phyloP scores from a whole-genome alignment of 2,113 vertebrate species.

The Clupea harengus region DNA sequence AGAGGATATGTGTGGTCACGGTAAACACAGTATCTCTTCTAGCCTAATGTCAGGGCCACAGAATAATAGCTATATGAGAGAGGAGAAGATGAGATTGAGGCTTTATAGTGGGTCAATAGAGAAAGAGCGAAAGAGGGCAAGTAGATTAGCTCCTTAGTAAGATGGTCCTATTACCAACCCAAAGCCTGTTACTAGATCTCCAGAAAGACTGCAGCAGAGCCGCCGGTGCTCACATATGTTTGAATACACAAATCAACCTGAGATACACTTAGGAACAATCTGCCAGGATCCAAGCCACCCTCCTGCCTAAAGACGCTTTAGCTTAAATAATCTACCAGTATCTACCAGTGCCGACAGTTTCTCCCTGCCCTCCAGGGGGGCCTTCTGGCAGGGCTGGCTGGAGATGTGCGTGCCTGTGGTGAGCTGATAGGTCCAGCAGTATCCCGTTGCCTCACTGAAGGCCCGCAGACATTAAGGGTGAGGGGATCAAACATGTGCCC shows the following conservation, averaged over 20 bases:
- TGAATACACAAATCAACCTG: not conserved
- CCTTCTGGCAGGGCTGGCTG: too few relatives aligned
- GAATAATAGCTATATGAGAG: not conserved
- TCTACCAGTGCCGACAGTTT: not conserved
- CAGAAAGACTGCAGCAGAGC: not conserved
- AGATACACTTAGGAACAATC: not conserved
- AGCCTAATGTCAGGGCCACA: too few relatives aligned
- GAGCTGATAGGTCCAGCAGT: not conserved
- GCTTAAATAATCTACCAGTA: not conserved
- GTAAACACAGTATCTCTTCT: too few relatives aligned
- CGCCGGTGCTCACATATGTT: not conserved
- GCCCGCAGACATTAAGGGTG: not conserved
- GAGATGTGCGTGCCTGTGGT: too few relatives aligned
- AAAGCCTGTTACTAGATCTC: not conserved
- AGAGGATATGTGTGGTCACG: too few relatives aligned
- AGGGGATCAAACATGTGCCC: not conserved
- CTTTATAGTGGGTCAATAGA: not conserved
- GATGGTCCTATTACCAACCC: not conserved
- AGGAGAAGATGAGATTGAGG: not conserved
- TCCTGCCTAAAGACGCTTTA: not conserved
- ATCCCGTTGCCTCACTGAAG: not conserved
- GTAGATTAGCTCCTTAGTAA: not conserved
- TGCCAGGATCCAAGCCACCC: not conserved
- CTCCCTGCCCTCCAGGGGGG: not conserved
- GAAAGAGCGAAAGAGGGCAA: not conserved